Conservation (phyloP, 2,888 invertebrate genomes). For the Calameuta filiformis region DNA sequence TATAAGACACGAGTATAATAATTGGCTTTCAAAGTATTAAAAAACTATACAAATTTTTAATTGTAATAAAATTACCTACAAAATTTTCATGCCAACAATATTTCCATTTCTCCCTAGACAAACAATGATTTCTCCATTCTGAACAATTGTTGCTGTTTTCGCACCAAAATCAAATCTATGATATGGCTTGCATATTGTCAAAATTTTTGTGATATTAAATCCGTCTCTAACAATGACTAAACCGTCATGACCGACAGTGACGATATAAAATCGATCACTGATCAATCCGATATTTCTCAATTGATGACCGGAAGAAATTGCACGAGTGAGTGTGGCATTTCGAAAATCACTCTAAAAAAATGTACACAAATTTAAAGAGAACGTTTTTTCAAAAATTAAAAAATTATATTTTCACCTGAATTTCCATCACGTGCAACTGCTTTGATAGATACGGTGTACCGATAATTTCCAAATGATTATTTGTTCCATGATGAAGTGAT, state of each 20-base stretch:
- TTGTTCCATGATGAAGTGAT: slow-evolving; percentile 33
- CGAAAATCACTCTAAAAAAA: slow-evolving; percentile 37
- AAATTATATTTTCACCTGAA: slow-evolving; percentile 32
- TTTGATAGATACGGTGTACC: slow-evolving; percentile 46
- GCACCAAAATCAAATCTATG: slow-evolving; percentile 67
- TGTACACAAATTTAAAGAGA: not conserved
- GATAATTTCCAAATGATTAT: slow-evolving; percentile 32
- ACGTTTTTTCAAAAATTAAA: not conserved
- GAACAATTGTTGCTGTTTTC: slow-evolving; percentile 65
- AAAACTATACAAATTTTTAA: not conserved
- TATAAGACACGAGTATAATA: not conserved
- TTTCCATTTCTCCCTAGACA: slow-evolving; percentile 66
- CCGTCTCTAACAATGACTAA: slow-evolving; percentile 58
- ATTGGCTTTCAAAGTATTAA: not conserved
- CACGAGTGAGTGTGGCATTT: slow-evolving; percentile 29
- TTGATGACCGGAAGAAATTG: slow-evolving; percentile 58
- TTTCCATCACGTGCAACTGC: slow-evolving; percentile 45
- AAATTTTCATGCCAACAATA: slow-evolving; percentile 42
- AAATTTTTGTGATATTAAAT: slow-evolving; percentile 42
- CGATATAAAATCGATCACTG: slow-evolving; percentile 42
- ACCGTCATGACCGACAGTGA: slow-evolving; percentile 67
- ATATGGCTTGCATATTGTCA: slow-evolving; percentile 59
- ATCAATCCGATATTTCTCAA: slow-evolving; percentile 57
- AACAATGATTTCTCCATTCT: slow-evolving; percentile 51
- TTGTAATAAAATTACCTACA: not conserved